These are phyloP conservation scores for Ochropacha duplaris DNA, from an alignment of 2,888 invertebrate species.

Conservation along the genomic window DNA sequence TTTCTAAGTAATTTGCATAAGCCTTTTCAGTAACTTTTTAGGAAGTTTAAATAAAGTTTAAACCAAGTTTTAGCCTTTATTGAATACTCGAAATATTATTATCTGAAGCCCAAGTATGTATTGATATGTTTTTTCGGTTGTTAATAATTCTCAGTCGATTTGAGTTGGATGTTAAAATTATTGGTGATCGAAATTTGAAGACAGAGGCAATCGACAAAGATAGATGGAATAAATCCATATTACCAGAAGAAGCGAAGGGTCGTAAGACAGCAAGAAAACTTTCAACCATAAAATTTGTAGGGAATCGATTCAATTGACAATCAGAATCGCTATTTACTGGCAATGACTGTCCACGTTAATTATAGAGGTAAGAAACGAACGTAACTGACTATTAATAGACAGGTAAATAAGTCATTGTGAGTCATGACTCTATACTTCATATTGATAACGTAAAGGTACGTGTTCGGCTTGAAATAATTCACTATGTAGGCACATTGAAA, in stretches of 20 bases:
- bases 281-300: conserved; percentile 23
- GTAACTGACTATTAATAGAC: conserved; percentile 18
- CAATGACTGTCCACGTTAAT: conserved; percentile 49
- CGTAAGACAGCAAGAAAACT: conserved; percentile 9
- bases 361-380: conserved; percentile 34
- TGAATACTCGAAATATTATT: neutral
- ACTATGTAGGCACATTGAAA: conserved; percentile 5
- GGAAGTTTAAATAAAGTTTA: neutral
- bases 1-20: neutral
- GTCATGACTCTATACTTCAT: conserved; percentile 22
- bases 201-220: conserved; percentile 21
- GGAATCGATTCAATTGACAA: conserved; percentile 33
- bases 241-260: neutral
- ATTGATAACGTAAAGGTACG: conserved; percentile 12
- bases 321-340: conserved; percentile 42
- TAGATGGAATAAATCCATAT: conserved; percentile 16
- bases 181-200: conserved; percentile 7
- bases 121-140: neutral
- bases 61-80: neutral
- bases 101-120: neutral
- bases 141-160: neutral
- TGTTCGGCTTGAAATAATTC: conserved; percentile 10
- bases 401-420: conserved; percentile 30
- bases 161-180: neutral
- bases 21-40: neutral